phyloP scores from a whole-genome alignment of 2,797 vertebrate species.

The Notamacropus eugenii region DNA sequence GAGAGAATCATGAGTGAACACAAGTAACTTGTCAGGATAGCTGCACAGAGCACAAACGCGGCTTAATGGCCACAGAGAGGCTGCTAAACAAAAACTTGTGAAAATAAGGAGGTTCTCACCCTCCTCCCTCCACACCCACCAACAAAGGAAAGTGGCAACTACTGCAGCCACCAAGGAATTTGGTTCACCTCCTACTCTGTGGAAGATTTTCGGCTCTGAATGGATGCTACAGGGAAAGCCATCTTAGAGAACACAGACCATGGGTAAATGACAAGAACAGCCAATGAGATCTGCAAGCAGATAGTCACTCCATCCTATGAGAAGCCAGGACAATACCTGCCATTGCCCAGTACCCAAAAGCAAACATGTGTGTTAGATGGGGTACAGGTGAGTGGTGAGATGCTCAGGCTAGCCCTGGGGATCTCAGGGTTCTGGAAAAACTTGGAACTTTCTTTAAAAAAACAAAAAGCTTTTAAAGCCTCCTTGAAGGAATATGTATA shows the following conservation, averaged over 20 bases:
- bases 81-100: slow-evolving; percentile 10
- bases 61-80: slow-evolving; percentile 22
- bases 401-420: neutral
- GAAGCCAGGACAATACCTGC: neutral
- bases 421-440: neutral
- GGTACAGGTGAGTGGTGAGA: neutral
- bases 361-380: accelerated
- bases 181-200: neutral
- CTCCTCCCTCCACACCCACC: neutral
- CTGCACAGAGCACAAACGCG: neutral
- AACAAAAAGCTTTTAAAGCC: neutral
- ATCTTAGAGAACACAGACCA: neutral
- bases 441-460: neutral
- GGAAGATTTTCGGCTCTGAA: neutral
- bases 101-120: slow-evolving; percentile 8
- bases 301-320: neutral
- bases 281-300: neutral
- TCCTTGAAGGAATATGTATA: neutral
- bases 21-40: neutral
- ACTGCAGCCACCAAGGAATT: neutral
- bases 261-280: neutral
- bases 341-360: neutral
- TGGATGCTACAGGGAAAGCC: neutral
- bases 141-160: neutral
- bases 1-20: neutral